Evolutionary conservation across 2,113 vertebrate genomes (phyloP).

Genomic region (Mus spicilegus): DNA sequence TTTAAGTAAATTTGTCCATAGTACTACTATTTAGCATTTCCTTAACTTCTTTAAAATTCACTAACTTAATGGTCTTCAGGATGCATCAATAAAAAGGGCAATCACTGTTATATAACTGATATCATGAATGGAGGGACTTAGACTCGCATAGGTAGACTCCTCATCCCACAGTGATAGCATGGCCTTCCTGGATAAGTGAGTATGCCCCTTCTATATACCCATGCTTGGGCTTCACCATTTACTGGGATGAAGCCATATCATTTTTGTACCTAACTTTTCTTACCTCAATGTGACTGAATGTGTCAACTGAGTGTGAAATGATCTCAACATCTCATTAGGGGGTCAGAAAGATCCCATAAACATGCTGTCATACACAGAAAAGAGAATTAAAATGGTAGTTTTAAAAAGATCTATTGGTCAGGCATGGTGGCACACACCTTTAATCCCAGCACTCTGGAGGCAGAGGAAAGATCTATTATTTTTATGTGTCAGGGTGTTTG

Average conservation of each 20-base stretch:
- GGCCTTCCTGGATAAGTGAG: neutral
- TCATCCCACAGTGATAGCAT: neutral
- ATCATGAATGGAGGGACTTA: conserved; percentile 16
- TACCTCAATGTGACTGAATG: neutral
- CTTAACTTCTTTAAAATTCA: conserved; percentile 57
- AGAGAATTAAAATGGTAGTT: neutral
- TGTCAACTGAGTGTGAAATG: conserved; percentile 39
- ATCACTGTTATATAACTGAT: conserved; percentile 3
- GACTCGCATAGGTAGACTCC: neutral
- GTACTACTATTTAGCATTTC: conserved; percentile 54
- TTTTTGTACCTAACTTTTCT: neutral
- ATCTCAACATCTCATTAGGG: neutral
- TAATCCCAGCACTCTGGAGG: too few species aligned
- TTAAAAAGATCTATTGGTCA: neutral
- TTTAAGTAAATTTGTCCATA: conserved; percentile 65
- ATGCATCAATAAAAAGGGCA: conserved; percentile 25
- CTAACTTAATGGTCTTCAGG: conserved; percentile 39
- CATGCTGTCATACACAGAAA: neutral
- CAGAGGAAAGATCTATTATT: neutral
- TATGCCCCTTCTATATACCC: neutral
- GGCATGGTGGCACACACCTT: too few species aligned
- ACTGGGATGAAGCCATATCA: neutral
- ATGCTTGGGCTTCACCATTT: conserved; percentile 27
- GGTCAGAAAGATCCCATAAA: neutral
- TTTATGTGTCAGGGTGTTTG: neutral